A percentile compares a stretch with the other conserved stretches of the same genome.
Conservation (phyloP, 2,113 vertebrate genomes). For the Sinocyclocheilus anshuiensis region DNA sequence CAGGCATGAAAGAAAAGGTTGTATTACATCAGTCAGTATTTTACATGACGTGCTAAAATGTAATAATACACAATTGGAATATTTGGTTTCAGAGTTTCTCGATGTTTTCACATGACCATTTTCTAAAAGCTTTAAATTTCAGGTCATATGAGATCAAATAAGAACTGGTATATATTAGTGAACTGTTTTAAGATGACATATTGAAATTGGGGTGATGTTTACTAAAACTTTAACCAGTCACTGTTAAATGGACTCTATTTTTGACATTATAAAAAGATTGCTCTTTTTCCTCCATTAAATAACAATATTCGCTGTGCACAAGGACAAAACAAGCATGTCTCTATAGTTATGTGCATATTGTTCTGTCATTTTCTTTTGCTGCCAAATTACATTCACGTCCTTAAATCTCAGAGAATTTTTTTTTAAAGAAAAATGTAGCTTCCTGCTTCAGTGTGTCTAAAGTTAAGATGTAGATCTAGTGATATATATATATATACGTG, state of each 20-base stretch:
- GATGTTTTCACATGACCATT: neutral
- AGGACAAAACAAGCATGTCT: neutral
- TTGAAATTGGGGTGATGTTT: neutral
- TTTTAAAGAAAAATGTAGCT: neutral
- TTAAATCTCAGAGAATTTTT: neutral
- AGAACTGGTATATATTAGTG: neutral
- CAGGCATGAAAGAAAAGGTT: neutral
- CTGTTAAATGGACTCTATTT: neutral
- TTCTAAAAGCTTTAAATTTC: neutral
- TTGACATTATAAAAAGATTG: neutral
- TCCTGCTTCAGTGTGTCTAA: neutral
- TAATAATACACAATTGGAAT: too few species aligned
- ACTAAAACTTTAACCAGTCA: neutral
- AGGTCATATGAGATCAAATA: neutral
- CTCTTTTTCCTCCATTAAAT: neutral
- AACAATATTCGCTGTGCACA: neutral
- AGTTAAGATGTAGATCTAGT: neutral
- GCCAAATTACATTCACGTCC: neutral
- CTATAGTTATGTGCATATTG: neutral
- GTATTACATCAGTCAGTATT: neutral
- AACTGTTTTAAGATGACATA: neutral
- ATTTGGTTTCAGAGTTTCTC: neutral
- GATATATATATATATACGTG: neutral
- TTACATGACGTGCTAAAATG: neutral
- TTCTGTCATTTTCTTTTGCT: neutral